Conservation (phyloP, 2,113 vertebrate species). For the Brienomyrus longianalis region DNA sequence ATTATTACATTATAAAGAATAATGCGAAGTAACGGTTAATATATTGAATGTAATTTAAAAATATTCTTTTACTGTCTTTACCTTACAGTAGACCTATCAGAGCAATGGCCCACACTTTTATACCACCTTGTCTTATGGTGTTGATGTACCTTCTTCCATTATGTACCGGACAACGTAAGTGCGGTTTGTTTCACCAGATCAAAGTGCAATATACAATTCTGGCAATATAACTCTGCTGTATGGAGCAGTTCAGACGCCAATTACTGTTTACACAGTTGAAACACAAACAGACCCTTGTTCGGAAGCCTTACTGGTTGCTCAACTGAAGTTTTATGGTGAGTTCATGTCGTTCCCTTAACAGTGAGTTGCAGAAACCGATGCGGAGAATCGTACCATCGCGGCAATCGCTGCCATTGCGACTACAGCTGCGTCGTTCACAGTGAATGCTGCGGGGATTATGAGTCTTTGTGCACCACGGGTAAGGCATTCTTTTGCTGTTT, state of each 20-base stretch:
- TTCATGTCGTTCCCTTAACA: conserved; percentile 59
- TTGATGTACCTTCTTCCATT: conserved; percentile 18
- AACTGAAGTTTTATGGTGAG: neutral
- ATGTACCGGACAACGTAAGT: conserved; percentile 32
- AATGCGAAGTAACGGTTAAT: neutral
- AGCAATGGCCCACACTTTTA: conserved; percentile 18
- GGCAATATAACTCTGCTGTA: neutral
- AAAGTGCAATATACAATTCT: neutral
- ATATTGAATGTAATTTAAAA: conserved; percentile 21
- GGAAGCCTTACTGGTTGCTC: neutral
- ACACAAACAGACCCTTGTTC: neutral
- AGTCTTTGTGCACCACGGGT: conserved; percentile 75
- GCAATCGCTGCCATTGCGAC: conserved; percentile 83
- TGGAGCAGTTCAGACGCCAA: neutral
- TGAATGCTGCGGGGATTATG: conserved; percentile 88
- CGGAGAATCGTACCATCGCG: conserved; percentile 77
- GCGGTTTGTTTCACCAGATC: neutral
- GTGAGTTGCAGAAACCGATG: conserved; percentile 81
- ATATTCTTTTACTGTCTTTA: neutral
- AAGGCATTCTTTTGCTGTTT: conserved; percentile 31
- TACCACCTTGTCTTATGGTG: conserved; percentile 22
- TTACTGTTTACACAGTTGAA: neutral
- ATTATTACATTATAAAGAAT: neutral
- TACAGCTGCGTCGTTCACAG: conserved; percentile 72
- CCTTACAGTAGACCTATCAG: neutral